A percentile compares a stretch with the other conserved stretches of the same genome.
Evolutionary conservation across 2,797 vertebrate species (phyloP).

Genomic region (Chloroceryle inda): DNA sequence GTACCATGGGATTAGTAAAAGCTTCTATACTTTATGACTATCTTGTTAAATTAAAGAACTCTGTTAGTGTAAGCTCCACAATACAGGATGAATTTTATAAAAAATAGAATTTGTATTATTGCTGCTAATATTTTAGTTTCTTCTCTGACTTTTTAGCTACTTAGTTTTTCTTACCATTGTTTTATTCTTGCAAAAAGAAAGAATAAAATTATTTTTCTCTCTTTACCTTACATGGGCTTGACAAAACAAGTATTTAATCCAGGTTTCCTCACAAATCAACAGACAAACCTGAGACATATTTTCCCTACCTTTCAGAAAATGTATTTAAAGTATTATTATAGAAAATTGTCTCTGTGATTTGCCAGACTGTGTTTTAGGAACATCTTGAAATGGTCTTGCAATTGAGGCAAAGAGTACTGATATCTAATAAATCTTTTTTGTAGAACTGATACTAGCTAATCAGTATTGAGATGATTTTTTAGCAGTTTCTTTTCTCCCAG

Average conservation of each 20-base stretch:
- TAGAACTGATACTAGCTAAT: background rate
- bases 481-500: background rate
- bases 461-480: background rate
- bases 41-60: background rate
- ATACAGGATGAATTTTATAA: background rate
- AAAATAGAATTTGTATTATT: background rate
- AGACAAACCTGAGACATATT: background rate
- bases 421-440: background rate
- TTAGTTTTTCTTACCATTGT: background rate
- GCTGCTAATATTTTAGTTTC: background rate
- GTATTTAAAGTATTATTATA: background rate
- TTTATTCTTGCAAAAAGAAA: background rate
- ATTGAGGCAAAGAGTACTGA: background rate
- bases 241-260: background rate
- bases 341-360: background rate
- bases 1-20: conserved; percentile 10
- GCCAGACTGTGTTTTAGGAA: background rate
- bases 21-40: conserved; percentile 15
- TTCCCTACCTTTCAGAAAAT: background rate
- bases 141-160: background rate
- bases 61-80: background rate
- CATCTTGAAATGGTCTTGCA: background rate
- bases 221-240: background rate
- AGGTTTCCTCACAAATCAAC: background rate
- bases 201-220: background rate